A percentile compares a stretch with the other conserved stretches of the same genome.
These are phyloP conservation scores for Sebastes diaconus DNA, from an alignment of 2,797 vertebrate genomes.

Conservation along the genomic window DNA sequence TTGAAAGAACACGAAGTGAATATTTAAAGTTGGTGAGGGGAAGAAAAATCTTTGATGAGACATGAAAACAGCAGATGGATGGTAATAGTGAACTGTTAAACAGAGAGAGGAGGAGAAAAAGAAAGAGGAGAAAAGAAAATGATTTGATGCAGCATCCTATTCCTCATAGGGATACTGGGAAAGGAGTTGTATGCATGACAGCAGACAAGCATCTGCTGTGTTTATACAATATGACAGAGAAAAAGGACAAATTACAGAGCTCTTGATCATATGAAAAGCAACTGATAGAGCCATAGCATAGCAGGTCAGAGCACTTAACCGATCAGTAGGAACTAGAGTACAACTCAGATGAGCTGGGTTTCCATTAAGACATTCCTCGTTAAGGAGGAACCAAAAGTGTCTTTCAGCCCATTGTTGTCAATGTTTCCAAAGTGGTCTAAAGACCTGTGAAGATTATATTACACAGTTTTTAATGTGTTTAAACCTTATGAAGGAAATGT, in stretches of 20 bases:
- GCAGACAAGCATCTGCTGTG: conserved; percentile 22
- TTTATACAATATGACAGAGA: conserved; percentile 42
- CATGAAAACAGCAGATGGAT: conserved; percentile 75
- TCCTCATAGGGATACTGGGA: conserved; percentile 40
- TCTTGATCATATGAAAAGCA: conserved; percentile 42
- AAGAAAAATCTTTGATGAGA: conserved; percentile 75
- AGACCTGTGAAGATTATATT: too few species aligned
- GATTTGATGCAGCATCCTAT: conserved; percentile 40
- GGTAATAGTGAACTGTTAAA: conserved; percentile 69
- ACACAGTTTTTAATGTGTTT: too few species aligned
- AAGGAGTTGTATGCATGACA: conserved; percentile 48
- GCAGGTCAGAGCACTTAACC: conserved; percentile 37
- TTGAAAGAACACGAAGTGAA: conserved; percentile 79
- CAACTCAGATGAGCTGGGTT: background rate
- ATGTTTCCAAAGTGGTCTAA: too few species aligned
- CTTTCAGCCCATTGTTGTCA: too few species aligned
- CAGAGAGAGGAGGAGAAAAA: conserved; percentile 31
- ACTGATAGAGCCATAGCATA: conserved; percentile 11
- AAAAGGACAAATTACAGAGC: conserved; percentile 52
- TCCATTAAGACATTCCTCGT: too few species aligned
- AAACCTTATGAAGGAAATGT: too few species aligned
- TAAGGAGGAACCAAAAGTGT: too few species aligned
- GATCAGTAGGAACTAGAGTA: conserved; percentile 11
- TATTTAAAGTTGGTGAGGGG: conserved; percentile 73
- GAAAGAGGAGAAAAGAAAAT: conserved; percentile 23